Base-by-base conservation (phyloP, 37 sponge, comb jelly and placozoan species). In the Spongia lamella region DNA sequence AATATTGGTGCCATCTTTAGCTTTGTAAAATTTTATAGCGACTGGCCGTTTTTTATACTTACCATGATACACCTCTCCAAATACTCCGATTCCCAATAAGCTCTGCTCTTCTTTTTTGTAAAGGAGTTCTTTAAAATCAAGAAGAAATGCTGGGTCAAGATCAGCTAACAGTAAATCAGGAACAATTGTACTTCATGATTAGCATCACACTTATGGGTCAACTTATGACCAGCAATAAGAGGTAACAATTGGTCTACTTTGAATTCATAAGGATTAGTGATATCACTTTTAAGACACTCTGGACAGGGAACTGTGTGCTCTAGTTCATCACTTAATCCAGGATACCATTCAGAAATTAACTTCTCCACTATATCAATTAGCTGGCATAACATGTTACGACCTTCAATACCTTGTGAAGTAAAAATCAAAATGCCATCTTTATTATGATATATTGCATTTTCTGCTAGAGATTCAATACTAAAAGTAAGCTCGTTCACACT, bases 151-250 rank as follows among this genome's bases (percentile, higher is more conserved):
- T 11, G 39, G 29, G 37, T 84, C 80, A n/a, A 94, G 66, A 39
- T 94, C 95, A 25, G 72, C 64, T 11, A 94, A 85, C 14, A 94
- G 78, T 34, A 94, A 83, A 32, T 94, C 95, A 24, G 95, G 95
- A 19, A 88, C 92, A 17, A 94, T 1, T 55, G 38, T 1, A 84
- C 89, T 0, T 69, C 66, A 68, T 90, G 90, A 26, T 82, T 77
- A 4, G n/a, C 21, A 20, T 68, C 75, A 66, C 88, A 82, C 58
- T 85, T 70, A 26, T 80, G 75, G n/a, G 37, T 58, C 11, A 56
- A 66, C 21, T 81, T 50, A 39, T 81, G 76, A 0, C 61, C 70
- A 14, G 59, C 36, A 34, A 83, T 77, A 26, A 32, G 25, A n/a
- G 70, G 43, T 24, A 80, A 43, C 20, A 77, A 85, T 3, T 63